Evolutionary conservation across 2,113 vertebrate genomes (phyloP).

Genomic region (Xiphophorus couchianus): DNA sequence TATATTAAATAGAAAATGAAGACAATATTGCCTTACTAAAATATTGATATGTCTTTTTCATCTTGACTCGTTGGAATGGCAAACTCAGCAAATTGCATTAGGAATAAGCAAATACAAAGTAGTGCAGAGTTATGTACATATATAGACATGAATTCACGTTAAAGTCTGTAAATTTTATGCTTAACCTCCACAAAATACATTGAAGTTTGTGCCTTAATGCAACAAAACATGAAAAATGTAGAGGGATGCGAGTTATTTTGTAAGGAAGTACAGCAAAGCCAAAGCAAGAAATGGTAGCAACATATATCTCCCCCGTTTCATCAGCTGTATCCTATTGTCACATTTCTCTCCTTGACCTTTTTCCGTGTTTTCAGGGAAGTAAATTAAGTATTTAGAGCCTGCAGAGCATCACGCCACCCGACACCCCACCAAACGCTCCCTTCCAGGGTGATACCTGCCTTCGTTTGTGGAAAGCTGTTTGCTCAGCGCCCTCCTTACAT

Average conservation of each 20-base stretch:
- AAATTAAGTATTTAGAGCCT: slow-evolving; percentile 54
- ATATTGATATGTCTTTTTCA: neutral
- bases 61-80: neutral
- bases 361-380: slow-evolving; percentile 15
- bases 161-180: neutral
- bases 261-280: neutral
- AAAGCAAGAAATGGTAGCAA: neutral
- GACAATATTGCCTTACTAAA: neutral
- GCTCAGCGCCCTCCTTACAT: slow-evolving; percentile 22
- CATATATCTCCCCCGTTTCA: no score
- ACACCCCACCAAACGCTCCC: slow-evolving; percentile 26
- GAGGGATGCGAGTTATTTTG: neutral
- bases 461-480: slow-evolving; percentile 32
- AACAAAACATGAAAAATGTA: neutral
- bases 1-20: neutral
- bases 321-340: neutral
- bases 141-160: neutral
- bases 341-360: slow-evolving; percentile 7
- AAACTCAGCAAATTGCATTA: neutral
- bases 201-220: neutral
- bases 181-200: no score
- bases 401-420: slow-evolving; percentile 24
- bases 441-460: slow-evolving; percentile 36
- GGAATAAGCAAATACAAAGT: neutral
- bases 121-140: neutral